Conservation (phyloP, 2,113 vertebrate genomes). For the Murina feae region DNA sequence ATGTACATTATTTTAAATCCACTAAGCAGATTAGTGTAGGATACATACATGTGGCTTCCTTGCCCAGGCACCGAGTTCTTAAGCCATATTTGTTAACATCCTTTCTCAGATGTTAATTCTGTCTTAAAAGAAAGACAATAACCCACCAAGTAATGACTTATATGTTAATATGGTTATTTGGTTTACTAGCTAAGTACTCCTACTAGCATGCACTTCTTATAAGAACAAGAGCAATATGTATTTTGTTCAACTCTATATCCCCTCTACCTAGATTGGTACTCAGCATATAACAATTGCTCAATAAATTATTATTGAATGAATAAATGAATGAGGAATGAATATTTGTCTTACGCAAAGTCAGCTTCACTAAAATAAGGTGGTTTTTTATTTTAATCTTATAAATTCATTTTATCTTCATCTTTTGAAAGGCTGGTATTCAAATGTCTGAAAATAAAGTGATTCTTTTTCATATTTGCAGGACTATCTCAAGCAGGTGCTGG, state of each 20-base stretch:
- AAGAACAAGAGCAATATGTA: background rate
- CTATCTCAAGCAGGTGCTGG: constrained; percentile 99
- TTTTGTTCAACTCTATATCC: background rate
- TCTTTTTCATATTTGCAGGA: constrained; percentile 86
- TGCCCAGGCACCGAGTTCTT: background rate
- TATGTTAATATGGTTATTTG: background rate
- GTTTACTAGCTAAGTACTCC: background rate
- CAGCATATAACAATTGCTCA: background rate
- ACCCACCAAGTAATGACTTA: background rate
- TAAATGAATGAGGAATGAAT: constrained; percentile 7
- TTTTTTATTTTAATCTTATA: constrained; percentile 43
- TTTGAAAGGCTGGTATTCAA: constrained; percentile 32
- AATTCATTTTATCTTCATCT: constrained; percentile 32
- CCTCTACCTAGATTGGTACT: background rate
- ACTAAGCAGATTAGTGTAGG: background rate
- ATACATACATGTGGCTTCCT: background rate
- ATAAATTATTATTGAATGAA: constrained; percentile 2
- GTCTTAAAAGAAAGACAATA: background rate
- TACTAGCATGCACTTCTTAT: background rate
- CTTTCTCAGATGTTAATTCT: constrained; percentile 35
- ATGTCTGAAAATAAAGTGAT: constrained; percentile 60
- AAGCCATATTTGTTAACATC: constrained; percentile 2
- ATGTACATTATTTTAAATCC: background rate
- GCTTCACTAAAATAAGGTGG: constrained; percentile 35
- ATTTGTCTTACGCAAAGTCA: constrained; percentile 42